Base-by-base conservation (phyloP, 2,888 invertebrate genomes). In the Zygogramma bicolorata region DNA sequence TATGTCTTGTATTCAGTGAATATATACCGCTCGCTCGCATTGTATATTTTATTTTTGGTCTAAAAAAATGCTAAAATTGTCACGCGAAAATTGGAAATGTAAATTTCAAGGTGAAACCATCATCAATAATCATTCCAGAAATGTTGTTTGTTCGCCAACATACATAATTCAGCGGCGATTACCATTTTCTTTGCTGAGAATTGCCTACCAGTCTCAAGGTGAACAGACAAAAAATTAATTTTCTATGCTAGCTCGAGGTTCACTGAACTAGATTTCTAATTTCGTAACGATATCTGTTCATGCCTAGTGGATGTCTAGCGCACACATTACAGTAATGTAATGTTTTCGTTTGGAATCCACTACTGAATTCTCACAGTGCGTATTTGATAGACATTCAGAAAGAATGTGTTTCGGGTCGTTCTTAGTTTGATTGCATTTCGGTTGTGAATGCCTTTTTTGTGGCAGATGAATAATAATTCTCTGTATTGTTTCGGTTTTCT, bases 211-310 rank as follows among this genome's bases (percentile, higher is more conserved):
- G 49, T 69, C 68, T 76, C 76, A 76, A 76, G 76, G 76, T 76
- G 65, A 76, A 70, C 70, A 61, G 58, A 70, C 74, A 75, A 76
- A 75, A 76, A 76, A 71, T 70, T 68, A 63, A 76, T 76, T 76
- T 71, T 76, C 69, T 69, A 76, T 69, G 74, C 69, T 65, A 60
- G 62, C 65, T 71, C 66, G 57, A 74, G 68, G 76, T 75, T 76
- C 76, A 76, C 70, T 75, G 71, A 71, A 73, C 76, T 59, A 70
- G 73, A 75, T 76, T 75, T 76, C 76, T 76, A 76, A 75, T 75
- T 76, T 71, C 61, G 73, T 75, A 72, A 73, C 61, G 68, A 72
- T 72, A 74, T 74, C 68, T 68, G 63, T 69, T 67, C 57, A 67
- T 60, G 73, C 70, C 60, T 67, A 73, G 49, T 73, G 65, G 53